Evolutionary conservation across 2,888 invertebrate species (phyloP).

Genomic region (Drosophila quinaria): DNA sequence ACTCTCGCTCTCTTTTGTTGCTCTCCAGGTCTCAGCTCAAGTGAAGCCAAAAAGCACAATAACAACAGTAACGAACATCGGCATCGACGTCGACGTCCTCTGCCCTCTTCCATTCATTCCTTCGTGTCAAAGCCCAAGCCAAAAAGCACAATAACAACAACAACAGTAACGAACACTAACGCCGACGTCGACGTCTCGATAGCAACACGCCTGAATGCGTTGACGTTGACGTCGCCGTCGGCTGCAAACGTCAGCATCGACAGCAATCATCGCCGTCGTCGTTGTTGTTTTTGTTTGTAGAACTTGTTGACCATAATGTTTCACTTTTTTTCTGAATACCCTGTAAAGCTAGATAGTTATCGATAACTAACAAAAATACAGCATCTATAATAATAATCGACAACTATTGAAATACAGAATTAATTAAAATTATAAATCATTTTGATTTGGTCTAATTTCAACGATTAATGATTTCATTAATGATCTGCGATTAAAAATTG

Average conservation of each 20-base stretch:
- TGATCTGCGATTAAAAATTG: no score
- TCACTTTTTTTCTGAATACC: slow-evolving; percentile 51
- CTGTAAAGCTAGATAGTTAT: no score
- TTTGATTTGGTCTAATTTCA: no score
- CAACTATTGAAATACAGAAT: no score
- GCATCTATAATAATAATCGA: no score
- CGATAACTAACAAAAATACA: no score
- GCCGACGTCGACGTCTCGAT: slow-evolving; percentile 34
- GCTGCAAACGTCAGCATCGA: slow-evolving; percentile 38
- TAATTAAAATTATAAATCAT: no score
- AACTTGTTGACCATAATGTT: slow-evolving; percentile 71
- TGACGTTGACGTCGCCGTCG: slow-evolving; percentile 12
- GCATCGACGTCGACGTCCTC: slow-evolving; percentile 19
- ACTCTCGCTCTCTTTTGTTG: background rate
- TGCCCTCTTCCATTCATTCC: slow-evolving; percentile 2
- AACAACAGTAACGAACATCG: background rate
- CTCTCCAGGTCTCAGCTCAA: background rate
- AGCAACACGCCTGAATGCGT: slow-evolving; percentile 61
- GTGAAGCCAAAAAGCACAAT: slow-evolving; percentile 27
- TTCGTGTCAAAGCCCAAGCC: slow-evolving; percentile 43
- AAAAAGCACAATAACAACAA: slow-evolving; percentile 30
- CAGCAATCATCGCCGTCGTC: slow-evolving; percentile 25
- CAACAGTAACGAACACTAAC: slow-evolving; percentile 7
- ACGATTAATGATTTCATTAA: no score
- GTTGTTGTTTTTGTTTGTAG: slow-evolving; percentile 35